Conservation (phyloP, 2,888 invertebrate species). For the Beris chalybata region DNA sequence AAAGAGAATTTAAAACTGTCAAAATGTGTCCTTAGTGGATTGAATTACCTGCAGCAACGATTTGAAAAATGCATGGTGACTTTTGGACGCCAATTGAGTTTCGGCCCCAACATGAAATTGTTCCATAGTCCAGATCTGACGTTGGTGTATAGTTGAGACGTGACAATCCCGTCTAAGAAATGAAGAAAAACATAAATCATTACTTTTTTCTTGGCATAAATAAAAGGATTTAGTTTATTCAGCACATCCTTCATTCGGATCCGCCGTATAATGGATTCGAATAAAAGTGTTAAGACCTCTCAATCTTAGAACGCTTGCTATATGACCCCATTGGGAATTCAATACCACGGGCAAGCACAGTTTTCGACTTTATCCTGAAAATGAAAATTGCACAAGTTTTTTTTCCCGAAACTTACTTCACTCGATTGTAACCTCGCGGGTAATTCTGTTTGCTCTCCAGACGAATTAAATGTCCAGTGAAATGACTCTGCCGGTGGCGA, state of each 20-base stretch:
- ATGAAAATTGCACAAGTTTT: slow-evolving; percentile 29
- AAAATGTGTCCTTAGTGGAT: slow-evolving; percentile 27
- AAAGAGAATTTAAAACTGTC: slow-evolving; percentile 23
- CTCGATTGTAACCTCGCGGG: slow-evolving; percentile 64
- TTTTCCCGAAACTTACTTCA: slow-evolving; percentile 49
- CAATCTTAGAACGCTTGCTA: too few relatives aligned
- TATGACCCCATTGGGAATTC: too few relatives aligned
- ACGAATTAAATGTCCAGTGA: slow-evolving; percentile 92
- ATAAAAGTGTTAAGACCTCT: too few relatives aligned
- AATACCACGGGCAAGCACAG: too few relatives aligned
- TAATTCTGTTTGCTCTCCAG: slow-evolving; percentile 80
- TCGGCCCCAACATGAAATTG: slow-evolving; percentile 82
- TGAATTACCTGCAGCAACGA: slow-evolving; percentile 75
- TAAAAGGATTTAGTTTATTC: too few relatives aligned
- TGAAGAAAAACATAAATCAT: slow-evolving; percentile 31
- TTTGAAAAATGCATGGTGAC: slow-evolving; percentile 83
- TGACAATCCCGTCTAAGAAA: slow-evolving; percentile 53
- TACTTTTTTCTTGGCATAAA: not conserved
- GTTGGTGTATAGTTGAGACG: slow-evolving; percentile 82
- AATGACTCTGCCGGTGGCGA: slow-evolving; percentile 84
- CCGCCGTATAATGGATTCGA: too few relatives aligned
- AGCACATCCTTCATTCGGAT: too few relatives aligned
- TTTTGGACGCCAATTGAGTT: slow-evolving; percentile 83
- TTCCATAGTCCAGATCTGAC: slow-evolving; percentile 87
- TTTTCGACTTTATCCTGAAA: slow-evolving; percentile 8